These are phyloP conservation scores for Aurelia aurita complex sp. Pacific DNA, from an alignment of 30 jellyfish, hydroid and myxozoan species.

Conservation along the genomic window DNA sequence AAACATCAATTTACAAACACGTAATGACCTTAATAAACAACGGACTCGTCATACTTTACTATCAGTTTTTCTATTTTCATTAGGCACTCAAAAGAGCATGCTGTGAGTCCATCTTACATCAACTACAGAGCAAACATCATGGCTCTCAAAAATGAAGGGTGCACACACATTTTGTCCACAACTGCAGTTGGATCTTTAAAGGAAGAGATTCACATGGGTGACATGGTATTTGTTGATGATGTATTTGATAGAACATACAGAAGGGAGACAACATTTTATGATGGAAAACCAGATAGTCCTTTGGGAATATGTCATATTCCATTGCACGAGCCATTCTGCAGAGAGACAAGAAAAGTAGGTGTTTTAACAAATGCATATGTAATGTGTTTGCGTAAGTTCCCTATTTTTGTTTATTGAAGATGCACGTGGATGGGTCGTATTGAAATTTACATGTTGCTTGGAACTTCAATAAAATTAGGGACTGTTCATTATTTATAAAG, in stretches of 20 bases:
- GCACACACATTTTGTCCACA: constrained; percentile 96
- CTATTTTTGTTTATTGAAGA: too few relatives aligned
- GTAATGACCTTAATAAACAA: too few relatives aligned
- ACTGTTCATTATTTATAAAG: too few relatives aligned
- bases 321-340: constrained; percentile 96
- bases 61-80: neutral
- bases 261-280: constrained; percentile 87
- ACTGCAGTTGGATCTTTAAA: constrained; percentile 97
- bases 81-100: constrained; percentile 89
- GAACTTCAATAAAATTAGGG: too few relatives aligned
- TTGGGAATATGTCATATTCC: constrained; percentile 92
- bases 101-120: constrained; percentile 85
- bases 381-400: too few relatives aligned
- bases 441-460: too few relatives aligned
- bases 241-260: constrained; percentile 83
- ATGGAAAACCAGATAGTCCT: constrained; percentile 82
- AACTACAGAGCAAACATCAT: constrained; percentile 96
- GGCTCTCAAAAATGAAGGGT: constrained; percentile 91
- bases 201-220: constrained; percentile 82
- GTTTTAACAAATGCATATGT: neutral
- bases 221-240: constrained; percentile 88
- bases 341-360: constrained; percentile 75
- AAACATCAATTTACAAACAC: too few relatives aligned
- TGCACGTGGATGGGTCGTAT: too few relatives aligned
- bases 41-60: too few relatives aligned